phyloP scores from a whole-genome alignment of 2,888 invertebrate species.

The Bedellia somnulentella region DNA sequence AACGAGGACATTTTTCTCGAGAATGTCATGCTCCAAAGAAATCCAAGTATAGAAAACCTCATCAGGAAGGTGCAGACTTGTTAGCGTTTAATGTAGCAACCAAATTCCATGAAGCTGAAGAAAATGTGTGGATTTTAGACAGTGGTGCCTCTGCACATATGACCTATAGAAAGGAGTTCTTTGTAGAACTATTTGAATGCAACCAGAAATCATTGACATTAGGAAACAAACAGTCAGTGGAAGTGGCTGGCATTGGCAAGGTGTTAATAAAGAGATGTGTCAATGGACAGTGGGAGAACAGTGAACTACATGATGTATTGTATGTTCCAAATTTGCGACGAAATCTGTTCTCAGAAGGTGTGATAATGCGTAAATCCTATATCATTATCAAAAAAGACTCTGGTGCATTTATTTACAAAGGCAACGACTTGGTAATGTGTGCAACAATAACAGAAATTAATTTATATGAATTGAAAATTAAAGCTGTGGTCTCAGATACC shows the following conservation, averaged over 20 bases:
- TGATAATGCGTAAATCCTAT: too few species aligned
- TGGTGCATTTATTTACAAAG: conserved; percentile 3
- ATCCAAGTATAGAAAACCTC: neutral
- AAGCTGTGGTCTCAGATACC: conserved; percentile 6
- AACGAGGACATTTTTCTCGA: too few species aligned
- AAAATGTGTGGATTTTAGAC: conserved; percentile 3
- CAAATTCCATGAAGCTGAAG: neutral
- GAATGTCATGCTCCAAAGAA: too few species aligned
- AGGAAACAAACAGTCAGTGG: too few species aligned
- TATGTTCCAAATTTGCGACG: conserved; percentile 3
- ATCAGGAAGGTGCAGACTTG: too few species aligned
- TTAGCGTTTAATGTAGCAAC: too few species aligned
- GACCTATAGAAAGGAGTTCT: neutral
- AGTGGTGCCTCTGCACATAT: conserved; percentile 5
- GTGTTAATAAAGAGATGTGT: too few species aligned
- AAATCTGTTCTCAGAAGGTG: too few species aligned
- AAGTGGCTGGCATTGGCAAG: too few species aligned
- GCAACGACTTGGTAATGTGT: conserved; percentile 6
- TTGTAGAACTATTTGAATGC: neutral
- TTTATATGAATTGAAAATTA: conserved; percentile 10
- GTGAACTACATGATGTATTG: conserved; percentile 2
- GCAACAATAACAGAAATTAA: conserved; percentile 9
- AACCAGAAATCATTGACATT: too few species aligned
- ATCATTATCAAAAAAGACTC: conserved; percentile 3
- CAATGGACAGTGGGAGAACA: conserved; percentile 1